Evolutionary conservation across 2,113 vertebrate species (phyloP).

Genomic region (Gavia stellata): DNA sequence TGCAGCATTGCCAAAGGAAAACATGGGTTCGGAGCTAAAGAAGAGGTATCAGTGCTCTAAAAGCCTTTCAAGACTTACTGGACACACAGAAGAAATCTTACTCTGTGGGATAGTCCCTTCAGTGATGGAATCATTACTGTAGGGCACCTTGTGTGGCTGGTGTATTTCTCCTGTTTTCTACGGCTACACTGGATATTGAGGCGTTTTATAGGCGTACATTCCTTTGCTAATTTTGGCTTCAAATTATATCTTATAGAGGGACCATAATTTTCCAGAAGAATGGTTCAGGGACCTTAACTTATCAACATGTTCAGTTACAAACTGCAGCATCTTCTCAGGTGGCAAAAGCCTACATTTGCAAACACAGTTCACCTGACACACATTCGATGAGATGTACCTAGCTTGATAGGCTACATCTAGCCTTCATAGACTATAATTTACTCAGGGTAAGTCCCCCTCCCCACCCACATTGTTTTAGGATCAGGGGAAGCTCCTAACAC

Average conservation of each 20-base stretch:
- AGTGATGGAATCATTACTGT: background rate
- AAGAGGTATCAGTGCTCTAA: background rate
- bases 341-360: background rate
- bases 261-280: background rate
- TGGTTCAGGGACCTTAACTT: background rate
- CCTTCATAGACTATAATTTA: background rate
- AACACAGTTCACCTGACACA: background rate
- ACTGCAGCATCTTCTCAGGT: background rate
- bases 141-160: background rate
- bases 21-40: background rate
- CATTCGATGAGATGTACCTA: background rate
- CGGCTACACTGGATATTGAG: background rate
- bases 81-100: background rate
- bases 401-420: background rate
- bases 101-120: background rate
- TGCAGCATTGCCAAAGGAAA: background rate
- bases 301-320: background rate
- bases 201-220: background rate
- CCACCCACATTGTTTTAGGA: background rate
- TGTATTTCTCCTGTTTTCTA: background rate
- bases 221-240: background rate
- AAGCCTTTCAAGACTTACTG: background rate
- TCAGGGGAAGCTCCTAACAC: background rate
- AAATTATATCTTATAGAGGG: background rate
- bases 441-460: background rate